Evolutionary conservation across 2,113 vertebrate genomes (phyloP), one percentile per base, ranked within the genome.

Genomic region (Willisornis vidua): DNA sequence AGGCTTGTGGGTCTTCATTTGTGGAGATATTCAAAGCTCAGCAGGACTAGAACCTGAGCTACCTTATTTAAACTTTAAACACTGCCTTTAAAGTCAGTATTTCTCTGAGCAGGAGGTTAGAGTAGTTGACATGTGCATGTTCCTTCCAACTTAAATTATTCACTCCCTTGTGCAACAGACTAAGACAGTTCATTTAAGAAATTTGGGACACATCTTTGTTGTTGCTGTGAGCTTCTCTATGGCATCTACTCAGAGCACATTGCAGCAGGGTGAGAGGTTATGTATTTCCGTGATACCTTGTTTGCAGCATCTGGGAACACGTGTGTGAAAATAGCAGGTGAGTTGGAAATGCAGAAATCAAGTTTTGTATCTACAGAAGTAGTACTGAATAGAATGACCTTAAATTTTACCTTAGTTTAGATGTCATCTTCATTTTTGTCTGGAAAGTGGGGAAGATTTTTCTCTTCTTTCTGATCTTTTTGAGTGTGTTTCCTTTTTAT

Each of bases 401-500:
- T 72, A 81, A 67, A 71, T 82, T 61, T 89, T 61, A 23, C 28
- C 23, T 35, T 14, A 14, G 3, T 88, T 92, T 54, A 59, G 71
- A 54, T 61, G 13, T 87, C 1, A 1, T 76, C 7, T 28, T 80
- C 7, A 8, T 63, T 77, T 75, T 37, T n/a, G 16, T 6, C 43
- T 58, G 14, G 19, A 22, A 31, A 9, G 28, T 3, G 2, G 6
- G 10, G 5, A 16, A 45, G 33, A 39, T 26, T 8, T 13, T 88
- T 76, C 37, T 93, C 12, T 70, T 71, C 35, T 77, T 86, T 72
- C 41, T 61, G 46, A 72, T 31, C 54, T 79, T 89, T 92, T 87
- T 19, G 12, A 74, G 39, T 26, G 4, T 73, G 46, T 95, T 92
- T 81, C 41, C n/a, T 41, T 78, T 94, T 96, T 70, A 75, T 75